These are phyloP conservation scores for Aythya baeri DNA, from an alignment of 2,113 vertebrate genomes.

Conservation along the genomic window DNA sequence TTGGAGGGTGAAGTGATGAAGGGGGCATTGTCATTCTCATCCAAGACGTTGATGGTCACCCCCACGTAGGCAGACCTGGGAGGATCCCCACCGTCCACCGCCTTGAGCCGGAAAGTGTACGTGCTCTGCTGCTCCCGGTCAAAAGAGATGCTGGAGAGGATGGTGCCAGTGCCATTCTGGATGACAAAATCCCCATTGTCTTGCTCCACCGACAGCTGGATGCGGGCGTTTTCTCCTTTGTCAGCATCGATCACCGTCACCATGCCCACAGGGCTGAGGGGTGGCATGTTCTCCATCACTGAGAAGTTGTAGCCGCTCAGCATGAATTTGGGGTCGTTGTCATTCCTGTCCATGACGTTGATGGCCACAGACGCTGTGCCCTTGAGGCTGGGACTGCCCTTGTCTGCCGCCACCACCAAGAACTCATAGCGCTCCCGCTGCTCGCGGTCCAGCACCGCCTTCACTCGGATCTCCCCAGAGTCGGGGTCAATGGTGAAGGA, in stretches of 20 bases:
- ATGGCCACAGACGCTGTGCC: slow-evolving; percentile 92
- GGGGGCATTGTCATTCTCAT: slow-evolving; percentile 96
- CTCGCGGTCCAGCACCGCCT: slow-evolving; percentile 90
- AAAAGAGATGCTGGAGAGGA: slow-evolving; percentile 95
- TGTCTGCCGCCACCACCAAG: slow-evolving; percentile 90
- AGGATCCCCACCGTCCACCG: slow-evolving; percentile 89
- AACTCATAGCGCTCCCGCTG: slow-evolving; percentile 89
- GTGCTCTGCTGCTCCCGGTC: slow-evolving; percentile 96
- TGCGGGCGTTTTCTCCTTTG: slow-evolving; percentile 90
- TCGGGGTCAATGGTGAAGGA: slow-evolving; percentile 88
- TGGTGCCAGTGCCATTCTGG: slow-evolving; percentile 95
- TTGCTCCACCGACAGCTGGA: slow-evolving; percentile 90
- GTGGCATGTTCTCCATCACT: slow-evolving; percentile 93
- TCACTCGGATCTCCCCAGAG: slow-evolving; percentile 88
- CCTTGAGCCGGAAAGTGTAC: slow-evolving; percentile 95
- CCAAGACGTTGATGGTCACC: slow-evolving; percentile 95
- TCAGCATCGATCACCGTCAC: slow-evolving; percentile 94
- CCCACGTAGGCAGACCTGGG: slow-evolving; percentile 94
- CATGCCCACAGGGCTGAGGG: slow-evolving; percentile 93
- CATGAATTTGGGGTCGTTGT: slow-evolving; percentile 98
- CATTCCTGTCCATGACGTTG: slow-evolving; percentile 92
- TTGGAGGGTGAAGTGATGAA: slow-evolving; percentile 94
- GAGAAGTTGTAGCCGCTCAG: slow-evolving; percentile 96
- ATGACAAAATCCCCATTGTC: slow-evolving; percentile 96
- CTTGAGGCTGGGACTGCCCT: slow-evolving; percentile 90